Base-by-base conservation (phyloP, 2,888 invertebrate species). In the Drosophila macrospina region DNA sequence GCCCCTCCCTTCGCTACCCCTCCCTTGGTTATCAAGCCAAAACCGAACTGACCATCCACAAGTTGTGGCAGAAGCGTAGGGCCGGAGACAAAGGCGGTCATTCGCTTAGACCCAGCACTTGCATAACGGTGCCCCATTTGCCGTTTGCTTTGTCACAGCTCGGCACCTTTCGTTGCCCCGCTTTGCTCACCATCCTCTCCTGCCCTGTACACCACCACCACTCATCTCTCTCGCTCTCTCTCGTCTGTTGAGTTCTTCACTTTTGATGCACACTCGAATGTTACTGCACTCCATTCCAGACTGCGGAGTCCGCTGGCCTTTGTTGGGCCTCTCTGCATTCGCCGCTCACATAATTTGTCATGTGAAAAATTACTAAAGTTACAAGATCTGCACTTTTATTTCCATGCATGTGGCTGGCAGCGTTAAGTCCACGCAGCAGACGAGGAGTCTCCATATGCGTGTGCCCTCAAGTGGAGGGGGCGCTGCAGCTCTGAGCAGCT, bases 311-410 rank as follows among this genome's bases (percentile, higher is more conserved):
- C 55, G 60, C 54, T 57, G 62, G 62, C 65, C 68, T 79, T 82
- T 84, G 84, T 77, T 74, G 61, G 24, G 44, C 47, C 54, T 55
- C 67, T 70, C 69, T 68, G 74, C 60, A 51, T 60, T 66, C 67
- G 68, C 67, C 77, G 80, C 82, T 87, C 86, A 88, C 78, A 89
- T 89, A 89, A 89, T 89, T 89, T 89, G 90, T 89, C 89, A 89
- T 89, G 90, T 89, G 89, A 89, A 86, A 89, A 89, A 89, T 89
- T 89, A 89, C 89, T 89, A 86, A 80, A 89, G 89, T 86, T 89
- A 86, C 86, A 86, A 89, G 88, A 83, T 85, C 83, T 84, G 83
- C 87, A 86, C 83, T 86, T 84, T 84, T 84, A 84, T 76, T 60
- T 76, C 63, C 61, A 71, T 70, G 82, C 64, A 56, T 60, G 42